Conservation (phyloP, 2,888 invertebrate species). For the Agrochola lychnidis region DNA sequence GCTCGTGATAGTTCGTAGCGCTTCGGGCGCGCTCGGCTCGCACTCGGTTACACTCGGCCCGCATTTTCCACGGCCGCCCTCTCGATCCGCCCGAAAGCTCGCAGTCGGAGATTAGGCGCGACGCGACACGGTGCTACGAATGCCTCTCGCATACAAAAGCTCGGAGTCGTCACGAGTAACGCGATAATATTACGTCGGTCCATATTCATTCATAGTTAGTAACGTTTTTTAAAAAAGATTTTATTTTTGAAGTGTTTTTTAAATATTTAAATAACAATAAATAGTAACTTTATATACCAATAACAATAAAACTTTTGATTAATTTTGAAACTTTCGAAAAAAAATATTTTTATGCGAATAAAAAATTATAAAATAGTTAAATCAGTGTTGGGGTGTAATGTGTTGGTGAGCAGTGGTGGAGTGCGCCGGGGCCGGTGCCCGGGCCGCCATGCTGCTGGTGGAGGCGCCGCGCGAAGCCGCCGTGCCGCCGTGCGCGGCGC, state of each 20-base stretch:
- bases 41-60: slow-evolving; percentile 73
- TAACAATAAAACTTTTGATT: not conserved
- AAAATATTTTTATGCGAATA: slow-evolving; percentile 27
- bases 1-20: slow-evolving; percentile 75
- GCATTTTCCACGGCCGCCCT: slow-evolving; percentile 87
- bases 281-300: slow-evolving; percentile 2
- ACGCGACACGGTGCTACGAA: slow-evolving; percentile 78
- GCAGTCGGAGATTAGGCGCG: slow-evolving; percentile 86
- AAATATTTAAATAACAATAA: slow-evolving; percentile 2
- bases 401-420: slow-evolving; percentile 79
- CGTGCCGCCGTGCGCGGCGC: slow-evolving; percentile 90
- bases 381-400: slow-evolving; percentile 75
- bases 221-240: slow-evolving; percentile 21
- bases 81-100: slow-evolving; percentile 89
- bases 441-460: slow-evolving; percentile 94
- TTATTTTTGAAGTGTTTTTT: slow-evolving; percentile 22
- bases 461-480: slow-evolving; percentile 94
- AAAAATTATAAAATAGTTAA: slow-evolving; percentile 36
- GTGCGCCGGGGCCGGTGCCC: slow-evolving; percentile 82
- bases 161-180: slow-evolving; percentile 69
- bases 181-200: slow-evolving; percentile 59
- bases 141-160: slow-evolving; percentile 70
- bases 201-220: slow-evolving; percentile 17
- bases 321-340: not conserved
- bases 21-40: slow-evolving; percentile 72